Conservation (phyloP, 1,140 invertebrate species). For the Diachasmimorpha longicaudata region DNA sequence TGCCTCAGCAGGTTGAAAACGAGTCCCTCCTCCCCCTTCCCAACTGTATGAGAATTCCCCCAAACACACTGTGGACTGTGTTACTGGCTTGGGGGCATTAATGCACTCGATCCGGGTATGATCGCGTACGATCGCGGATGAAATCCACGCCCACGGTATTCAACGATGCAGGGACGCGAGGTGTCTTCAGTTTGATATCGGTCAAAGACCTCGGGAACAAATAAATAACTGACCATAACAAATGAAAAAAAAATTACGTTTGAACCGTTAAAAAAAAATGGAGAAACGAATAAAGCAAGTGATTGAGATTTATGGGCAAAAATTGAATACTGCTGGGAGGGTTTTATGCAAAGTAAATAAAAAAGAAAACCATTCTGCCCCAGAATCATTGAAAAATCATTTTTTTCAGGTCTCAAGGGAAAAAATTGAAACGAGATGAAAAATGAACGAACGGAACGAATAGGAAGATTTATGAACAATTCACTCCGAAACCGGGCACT, state of each 20-base stretch:
- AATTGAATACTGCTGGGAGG: too few species aligned
- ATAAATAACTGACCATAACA: neutral
- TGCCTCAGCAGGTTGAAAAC: conserved; percentile 20
- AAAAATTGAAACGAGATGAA: too few species aligned
- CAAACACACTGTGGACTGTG: neutral
- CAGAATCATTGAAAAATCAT: too few species aligned
- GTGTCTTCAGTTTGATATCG: neutral
- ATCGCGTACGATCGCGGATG: neutral
- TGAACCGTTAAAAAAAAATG: neutral
- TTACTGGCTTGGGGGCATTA: neutral
- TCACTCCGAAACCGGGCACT: too few species aligned
- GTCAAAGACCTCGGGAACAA: neutral
- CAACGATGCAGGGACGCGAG: neutral
- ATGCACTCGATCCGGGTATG: neutral
- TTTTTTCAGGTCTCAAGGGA: too few species aligned
- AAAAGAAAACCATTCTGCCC: too few species aligned
- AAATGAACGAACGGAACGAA: too few species aligned
- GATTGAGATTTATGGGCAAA: too few species aligned
- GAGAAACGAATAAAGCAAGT: too few species aligned
- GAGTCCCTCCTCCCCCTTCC: neutral
- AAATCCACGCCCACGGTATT: neutral
- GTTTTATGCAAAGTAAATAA: too few species aligned
- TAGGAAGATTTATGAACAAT: too few species aligned
- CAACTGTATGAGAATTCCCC: neutral
- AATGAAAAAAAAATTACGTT: neutral